A percentile compares a stretch with the other conserved stretches of the same genome.
These are phyloP conservation scores for Podiceps cristatus DNA, from an alignment of 2,113 vertebrate genomes.

Conservation along the genomic window DNA sequence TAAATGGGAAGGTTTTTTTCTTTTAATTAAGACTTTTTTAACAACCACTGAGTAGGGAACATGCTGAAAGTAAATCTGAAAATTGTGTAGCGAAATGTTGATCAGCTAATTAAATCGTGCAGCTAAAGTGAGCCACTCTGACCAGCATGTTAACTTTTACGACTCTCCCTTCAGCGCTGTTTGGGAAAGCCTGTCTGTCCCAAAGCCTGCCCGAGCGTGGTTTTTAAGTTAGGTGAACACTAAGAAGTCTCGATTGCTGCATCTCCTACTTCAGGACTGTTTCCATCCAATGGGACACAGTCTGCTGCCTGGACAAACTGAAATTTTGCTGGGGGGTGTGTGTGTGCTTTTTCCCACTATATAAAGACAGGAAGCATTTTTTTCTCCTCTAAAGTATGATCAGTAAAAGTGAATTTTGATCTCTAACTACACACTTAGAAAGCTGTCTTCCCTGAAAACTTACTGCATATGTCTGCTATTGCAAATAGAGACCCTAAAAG, in stretches of 20 bases:
- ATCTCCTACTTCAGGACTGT: rapidly evolving
- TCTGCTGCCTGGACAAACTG: background rate
- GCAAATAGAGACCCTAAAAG: background rate
- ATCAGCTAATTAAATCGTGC: conserved; percentile 44
- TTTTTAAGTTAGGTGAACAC: background rate
- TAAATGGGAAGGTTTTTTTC: background rate
- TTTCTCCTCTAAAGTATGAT: background rate
- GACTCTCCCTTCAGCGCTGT: background rate
- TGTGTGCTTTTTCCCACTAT: too few relatives aligned
- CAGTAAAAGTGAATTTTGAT: background rate
- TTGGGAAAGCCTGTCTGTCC: background rate
- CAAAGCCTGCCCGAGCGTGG: background rate
- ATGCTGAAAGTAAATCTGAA: conserved; percentile 11
- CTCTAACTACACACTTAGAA: background rate
- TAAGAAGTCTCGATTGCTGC: background rate
- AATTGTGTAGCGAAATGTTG: background rate
- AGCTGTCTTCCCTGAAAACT: background rate
- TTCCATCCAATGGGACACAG: background rate
- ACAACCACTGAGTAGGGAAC: background rate
- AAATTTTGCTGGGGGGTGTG: background rate
- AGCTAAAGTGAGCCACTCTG: conserved; percentile 26
- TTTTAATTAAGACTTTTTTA: conserved; percentile 47
- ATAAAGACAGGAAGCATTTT: background rate
- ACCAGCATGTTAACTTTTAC: background rate
- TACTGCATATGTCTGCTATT: rapidly evolving